These are phyloP conservation scores for Rousettus leschenaultii DNA, from an alignment of 2,113 vertebrate genomes.

Conservation along the genomic window DNA sequence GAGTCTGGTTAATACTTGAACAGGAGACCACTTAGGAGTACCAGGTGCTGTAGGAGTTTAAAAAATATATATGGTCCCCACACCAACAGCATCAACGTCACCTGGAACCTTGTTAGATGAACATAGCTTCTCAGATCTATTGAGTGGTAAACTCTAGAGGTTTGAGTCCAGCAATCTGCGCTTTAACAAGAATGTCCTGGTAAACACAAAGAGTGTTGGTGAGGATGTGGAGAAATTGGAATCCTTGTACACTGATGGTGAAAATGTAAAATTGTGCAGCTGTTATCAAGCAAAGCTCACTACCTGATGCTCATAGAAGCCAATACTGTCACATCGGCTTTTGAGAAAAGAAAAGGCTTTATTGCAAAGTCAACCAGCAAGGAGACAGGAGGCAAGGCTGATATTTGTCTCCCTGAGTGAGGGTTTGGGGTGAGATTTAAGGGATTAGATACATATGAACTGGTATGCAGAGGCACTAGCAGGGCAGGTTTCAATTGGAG, in stretches of 20 bases:
- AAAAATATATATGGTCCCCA: background rate
- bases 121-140: background rate
- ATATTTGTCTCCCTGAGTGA: background rate
- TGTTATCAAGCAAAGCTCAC: background rate
- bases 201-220: background rate
- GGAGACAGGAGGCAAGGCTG: background rate
- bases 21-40: too few relatives aligned
- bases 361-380: background rate
- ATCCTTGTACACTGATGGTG: background rate
- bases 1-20: too few relatives aligned
- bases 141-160: background rate
- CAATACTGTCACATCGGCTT: background rate
- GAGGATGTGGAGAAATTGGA: background rate
- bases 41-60: too few relatives aligned
- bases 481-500: background rate
- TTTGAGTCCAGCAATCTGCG: background rate
- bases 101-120: background rate
- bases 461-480: background rate
- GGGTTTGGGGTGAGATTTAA: background rate
- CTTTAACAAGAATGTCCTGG: background rate
- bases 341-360: background rate
- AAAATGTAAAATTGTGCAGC: background rate
- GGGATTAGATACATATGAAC: background rate
- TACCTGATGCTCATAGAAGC: background rate
- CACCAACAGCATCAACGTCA: background rate